Evolutionary conservation across 1,140 invertebrate species (phyloP).

Genomic region (Heliconius hermathena): DNA sequence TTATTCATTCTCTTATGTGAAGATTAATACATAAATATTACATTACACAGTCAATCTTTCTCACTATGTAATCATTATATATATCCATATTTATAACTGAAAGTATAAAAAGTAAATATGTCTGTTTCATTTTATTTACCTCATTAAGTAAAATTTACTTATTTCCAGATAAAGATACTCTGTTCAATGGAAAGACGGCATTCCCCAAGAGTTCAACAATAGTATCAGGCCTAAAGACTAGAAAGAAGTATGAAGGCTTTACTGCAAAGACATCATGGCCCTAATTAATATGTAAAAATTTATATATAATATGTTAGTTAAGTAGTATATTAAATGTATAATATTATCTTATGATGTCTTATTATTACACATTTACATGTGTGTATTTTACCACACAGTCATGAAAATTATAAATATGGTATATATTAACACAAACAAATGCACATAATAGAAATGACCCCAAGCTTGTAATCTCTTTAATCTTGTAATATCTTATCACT

Average conservation of each 20-base stretch:
- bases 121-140: not conserved
- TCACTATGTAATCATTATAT: no score
- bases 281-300: constrained; percentile 43
- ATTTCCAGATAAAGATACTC: constrained; percentile 89
- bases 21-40: no score
- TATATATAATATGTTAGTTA: constrained; percentile 29
- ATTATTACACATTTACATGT: not conserved
- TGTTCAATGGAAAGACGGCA: constrained; percentile 90
- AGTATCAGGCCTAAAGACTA: constrained; percentile 91
- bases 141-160: not conserved
- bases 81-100: no score
- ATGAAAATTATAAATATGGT: no score
- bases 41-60: no score
- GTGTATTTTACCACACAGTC: no score
- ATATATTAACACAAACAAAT: no score
- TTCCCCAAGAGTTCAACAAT: constrained; percentile 92
- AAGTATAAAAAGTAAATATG: not conserved
- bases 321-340: constrained; percentile 14
- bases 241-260: constrained; percentile 90
- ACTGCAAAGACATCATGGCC: constrained; percentile 84
- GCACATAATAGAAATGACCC: no score
- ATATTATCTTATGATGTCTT: not conserved
- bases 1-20: no score
- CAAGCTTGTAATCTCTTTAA: no score
- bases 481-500: no score